These are phyloP conservation scores for Ambastaia sidthimunki DNA, from an alignment of 2,797 vertebrate genomes.

Conservation along the genomic window DNA sequence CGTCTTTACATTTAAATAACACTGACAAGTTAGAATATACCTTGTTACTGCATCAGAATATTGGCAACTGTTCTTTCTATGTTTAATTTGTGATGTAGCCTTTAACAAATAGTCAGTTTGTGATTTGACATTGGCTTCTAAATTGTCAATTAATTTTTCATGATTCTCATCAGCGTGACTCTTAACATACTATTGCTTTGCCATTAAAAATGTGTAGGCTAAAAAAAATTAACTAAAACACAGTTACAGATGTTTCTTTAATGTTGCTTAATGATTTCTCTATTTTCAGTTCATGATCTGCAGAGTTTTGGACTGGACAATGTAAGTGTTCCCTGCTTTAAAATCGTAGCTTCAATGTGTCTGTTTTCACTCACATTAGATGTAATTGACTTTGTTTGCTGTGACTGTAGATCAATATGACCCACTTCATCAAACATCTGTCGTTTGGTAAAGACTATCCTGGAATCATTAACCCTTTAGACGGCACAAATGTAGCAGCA, in stretches of 20 bases:
- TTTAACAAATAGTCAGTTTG: slow-evolving; percentile 2
- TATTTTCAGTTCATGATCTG: slow-evolving; percentile 91
- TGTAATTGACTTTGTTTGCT: slow-evolving; percentile 38
- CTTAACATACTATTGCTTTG: slow-evolving; percentile 31
- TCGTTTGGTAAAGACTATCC: slow-evolving; percentile 97
- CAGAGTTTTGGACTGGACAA: slow-evolving; percentile 98
- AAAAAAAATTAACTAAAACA: slow-evolving; percentile 16
- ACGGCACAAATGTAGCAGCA: slow-evolving; percentile 86
- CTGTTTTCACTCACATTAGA: not conserved
- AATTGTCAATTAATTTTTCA: slow-evolving; percentile 3
- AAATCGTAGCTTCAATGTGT: not conserved
- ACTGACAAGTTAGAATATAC: slow-evolving; percentile 51
- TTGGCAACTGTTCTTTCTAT: slow-evolving; percentile 10
- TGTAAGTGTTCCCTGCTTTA: slow-evolving; percentile 75
- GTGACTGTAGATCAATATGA: slow-evolving; percentile 93
- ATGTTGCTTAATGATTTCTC: slow-evolving; percentile 46
- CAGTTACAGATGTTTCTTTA: slow-evolving; percentile 26
- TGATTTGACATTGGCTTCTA: slow-evolving; percentile 31
- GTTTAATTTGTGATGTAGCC: not conserved
- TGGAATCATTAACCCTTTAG: slow-evolving; percentile 94
- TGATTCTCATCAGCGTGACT: slow-evolving; percentile 7
- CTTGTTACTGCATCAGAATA: slow-evolving; percentile 57
- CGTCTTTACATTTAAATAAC: not conserved
- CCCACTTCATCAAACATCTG: slow-evolving; percentile 92
- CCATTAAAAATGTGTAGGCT: slow-evolving; percentile 19